Evolutionary conservation across 2,113 vertebrate species (phyloP).

Genomic region (Scomber colias): DNA sequence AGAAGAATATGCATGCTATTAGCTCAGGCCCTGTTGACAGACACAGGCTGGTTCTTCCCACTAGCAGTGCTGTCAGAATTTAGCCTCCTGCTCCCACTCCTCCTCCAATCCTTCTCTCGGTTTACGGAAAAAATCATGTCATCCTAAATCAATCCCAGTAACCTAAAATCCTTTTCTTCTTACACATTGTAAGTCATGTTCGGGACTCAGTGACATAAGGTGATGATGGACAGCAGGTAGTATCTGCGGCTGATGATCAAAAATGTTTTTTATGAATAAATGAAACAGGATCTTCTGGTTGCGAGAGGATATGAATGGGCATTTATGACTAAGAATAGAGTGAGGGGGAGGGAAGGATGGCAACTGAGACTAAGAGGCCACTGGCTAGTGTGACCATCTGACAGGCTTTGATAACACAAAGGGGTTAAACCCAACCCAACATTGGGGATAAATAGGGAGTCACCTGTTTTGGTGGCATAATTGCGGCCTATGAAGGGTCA

Average conservation of each 20-base stretch:
- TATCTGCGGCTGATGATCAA: slow-evolving; percentile 39
- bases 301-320: slow-evolving; percentile 75
- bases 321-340: slow-evolving; percentile 79
- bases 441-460: slow-evolving; percentile 79
- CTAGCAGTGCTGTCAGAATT: slow-evolving; percentile 37
- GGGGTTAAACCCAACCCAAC: slow-evolving; percentile 83
- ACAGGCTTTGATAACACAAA: slow-evolving; percentile 85
- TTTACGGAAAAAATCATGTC: slow-evolving; percentile 11
- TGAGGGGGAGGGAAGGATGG: slow-evolving; percentile 44
- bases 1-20: slow-evolving; percentile 73
- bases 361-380: slow-evolving; percentile 66
- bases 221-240: neutral
- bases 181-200: neutral
- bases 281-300: slow-evolving; percentile 72
- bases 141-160: slow-evolving; percentile 5
- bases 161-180: slow-evolving; percentile 14
- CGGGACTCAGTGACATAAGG: slow-evolving; percentile 12
- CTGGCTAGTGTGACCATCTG: slow-evolving; percentile 70
- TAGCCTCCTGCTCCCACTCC: slow-evolving; percentile 13
- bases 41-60: slow-evolving; percentile 67
- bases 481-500: slow-evolving; percentile 83
- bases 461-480: slow-evolving; percentile 86
- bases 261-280: slow-evolving; percentile 73
- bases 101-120: slow-evolving; percentile 8
- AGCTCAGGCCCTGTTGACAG: slow-evolving; percentile 72